These are phyloP conservation scores for Passer montanus DNA, from an alignment of 2,113 vertebrate genomes.

Conservation along the genomic window DNA sequence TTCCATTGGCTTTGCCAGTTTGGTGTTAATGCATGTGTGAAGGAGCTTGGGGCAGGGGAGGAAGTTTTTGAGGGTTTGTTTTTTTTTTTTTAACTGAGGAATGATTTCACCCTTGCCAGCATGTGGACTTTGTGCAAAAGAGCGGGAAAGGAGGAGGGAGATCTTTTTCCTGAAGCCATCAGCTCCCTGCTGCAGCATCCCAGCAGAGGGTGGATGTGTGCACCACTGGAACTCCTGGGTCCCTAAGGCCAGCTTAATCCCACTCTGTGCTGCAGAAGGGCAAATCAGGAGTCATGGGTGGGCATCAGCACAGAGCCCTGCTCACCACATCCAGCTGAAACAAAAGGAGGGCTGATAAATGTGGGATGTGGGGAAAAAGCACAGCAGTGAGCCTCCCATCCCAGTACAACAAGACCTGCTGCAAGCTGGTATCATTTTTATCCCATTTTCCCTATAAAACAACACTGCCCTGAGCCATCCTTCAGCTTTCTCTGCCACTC, in stretches of 20 bases:
- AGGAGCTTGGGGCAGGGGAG: neutral
- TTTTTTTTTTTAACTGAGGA: neutral
- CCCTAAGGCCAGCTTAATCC: neutral
- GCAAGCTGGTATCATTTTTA: neutral
- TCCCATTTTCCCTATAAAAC: neutral
- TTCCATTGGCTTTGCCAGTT: constrained; percentile 63
- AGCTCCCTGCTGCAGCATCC: neutral
- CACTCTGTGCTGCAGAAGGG: neutral
- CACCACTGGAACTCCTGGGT: neutral
- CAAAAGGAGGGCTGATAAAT: neutral
- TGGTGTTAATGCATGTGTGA: constrained; percentile 63
- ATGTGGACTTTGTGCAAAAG: neutral
- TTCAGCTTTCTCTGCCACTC: neutral
- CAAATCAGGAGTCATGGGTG: neutral
- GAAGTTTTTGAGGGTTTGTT: neutral
- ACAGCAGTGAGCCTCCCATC: neutral
- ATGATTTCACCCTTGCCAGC: constrained; percentile 29
- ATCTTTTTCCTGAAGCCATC: neutral
- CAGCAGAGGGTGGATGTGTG: neutral
- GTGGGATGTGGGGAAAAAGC: neutral
- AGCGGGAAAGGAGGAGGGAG: neutral
- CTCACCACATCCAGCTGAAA: neutral
- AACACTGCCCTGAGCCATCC: neutral
- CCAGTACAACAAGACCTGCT: neutral
- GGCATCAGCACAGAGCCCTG: neutral